A percentile compares a stretch with the other conserved stretches of the same genome.
Evolutionary conservation across 2,888 invertebrate species (phyloP).

Genomic region (Acronicta alni): DNA sequence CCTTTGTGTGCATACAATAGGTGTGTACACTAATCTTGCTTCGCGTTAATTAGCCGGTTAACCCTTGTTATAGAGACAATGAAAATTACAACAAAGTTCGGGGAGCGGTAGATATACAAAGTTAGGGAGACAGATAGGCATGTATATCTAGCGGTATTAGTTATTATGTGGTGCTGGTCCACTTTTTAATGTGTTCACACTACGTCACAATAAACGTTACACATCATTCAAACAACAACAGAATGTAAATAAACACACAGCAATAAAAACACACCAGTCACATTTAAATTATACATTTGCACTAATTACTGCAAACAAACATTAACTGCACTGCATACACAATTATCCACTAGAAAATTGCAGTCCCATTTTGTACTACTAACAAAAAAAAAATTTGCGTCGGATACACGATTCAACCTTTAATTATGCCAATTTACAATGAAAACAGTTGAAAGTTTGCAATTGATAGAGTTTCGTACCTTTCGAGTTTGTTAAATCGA

Average conservation of each 20-base stretch:
- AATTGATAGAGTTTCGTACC: constrained; percentile 45
- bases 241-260: constrained; percentile 41
- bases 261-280: not conserved
- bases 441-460: constrained; percentile 33
- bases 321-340: constrained; percentile 23
- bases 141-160: no score
- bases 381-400: constrained; percentile 22
- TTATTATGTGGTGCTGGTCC: no score
- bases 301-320: constrained; percentile 39
- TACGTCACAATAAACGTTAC: constrained; percentile 12
- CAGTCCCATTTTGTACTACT: constrained; percentile 4
- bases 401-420: constrained; percentile 8
- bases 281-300: constrained; percentile 36
- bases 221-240: constrained; percentile 10
- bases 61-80: no score
- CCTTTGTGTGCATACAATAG: no score
- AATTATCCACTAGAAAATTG: constrained; percentile 31
- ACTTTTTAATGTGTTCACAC: not conserved
- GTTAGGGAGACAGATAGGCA: no score
- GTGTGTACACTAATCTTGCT: no score
- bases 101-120: no score
- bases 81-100: no score
- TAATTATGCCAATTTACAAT: constrained; percentile 21
- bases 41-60: no score
- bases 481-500: constrained; percentile 54